Evolutionary conservation across 2,888 invertebrate genomes (phyloP).

Genomic region (Bursaphelenchus okinawaensis): DNA sequence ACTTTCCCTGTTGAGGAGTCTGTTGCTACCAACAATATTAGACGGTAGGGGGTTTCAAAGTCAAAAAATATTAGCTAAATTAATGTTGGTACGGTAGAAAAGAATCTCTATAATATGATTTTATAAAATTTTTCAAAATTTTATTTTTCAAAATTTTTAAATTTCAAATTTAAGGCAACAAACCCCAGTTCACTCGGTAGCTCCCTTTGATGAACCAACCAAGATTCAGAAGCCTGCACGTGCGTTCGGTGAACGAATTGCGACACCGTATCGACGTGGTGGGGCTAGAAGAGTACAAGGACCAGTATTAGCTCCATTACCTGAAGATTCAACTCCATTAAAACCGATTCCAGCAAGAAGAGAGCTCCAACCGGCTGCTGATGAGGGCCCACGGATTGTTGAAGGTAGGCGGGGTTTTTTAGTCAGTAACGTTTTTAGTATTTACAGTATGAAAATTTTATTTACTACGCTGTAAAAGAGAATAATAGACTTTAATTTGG

Average conservation of each 20-base stretch:
- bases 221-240: background rate
- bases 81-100: no score
- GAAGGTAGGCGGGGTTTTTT: constrained; percentile 15
- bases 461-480: no score
- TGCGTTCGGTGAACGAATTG: constrained; percentile 9
- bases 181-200: constrained; percentile 2
- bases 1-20: background rate
- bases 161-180: no score
- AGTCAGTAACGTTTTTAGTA: no score
- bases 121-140: background rate
- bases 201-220: background rate
- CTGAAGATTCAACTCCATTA: background rate
- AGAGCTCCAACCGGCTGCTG: background rate
- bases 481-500: no score
- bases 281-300: background rate
- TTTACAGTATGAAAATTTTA: no score
- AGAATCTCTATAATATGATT: no score
- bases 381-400: constrained; percentile 12
- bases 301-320: constrained; percentile 6
- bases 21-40: constrained; percentile 8
- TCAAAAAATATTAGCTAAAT: no score
- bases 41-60: no score
- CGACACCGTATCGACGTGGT: background rate
- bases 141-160: no score
- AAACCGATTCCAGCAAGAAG: background rate